phyloP scores from a whole-genome alignment of 64 coral and sea anemone genomes.

The Porites lutea region DNA sequence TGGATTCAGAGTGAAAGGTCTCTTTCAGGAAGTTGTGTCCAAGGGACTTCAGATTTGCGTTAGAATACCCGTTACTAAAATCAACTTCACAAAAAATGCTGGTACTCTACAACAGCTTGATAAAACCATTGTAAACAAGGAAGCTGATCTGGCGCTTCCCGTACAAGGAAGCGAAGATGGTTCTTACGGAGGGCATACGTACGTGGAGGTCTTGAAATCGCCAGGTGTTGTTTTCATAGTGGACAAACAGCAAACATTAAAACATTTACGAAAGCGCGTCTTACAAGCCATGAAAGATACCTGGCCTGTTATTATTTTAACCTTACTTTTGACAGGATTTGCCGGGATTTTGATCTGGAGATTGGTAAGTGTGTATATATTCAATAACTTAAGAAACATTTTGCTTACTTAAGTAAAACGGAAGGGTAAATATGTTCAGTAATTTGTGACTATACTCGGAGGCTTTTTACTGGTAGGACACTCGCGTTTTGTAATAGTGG shows the following conservation, averaged over 20 bases:
- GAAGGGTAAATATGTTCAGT: background rate
- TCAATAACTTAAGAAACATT: background rate
- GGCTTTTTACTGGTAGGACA: background rate
- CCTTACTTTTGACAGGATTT: background rate
- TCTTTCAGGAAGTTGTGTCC: background rate
- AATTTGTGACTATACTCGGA: background rate
- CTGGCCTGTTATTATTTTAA: background rate
- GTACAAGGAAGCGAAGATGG: background rate
- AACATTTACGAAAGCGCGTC: background rate
- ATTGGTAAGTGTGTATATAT: background rate
- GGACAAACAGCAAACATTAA: background rate
- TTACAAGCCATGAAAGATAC: conserved; percentile 4
- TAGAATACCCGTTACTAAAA: background rate
- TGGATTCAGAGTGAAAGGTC: background rate
- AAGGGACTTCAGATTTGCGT: background rate
- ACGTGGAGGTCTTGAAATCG: conserved; percentile 14
- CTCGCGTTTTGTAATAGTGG: background rate
- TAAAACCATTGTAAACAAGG: background rate
- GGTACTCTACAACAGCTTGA: background rate
- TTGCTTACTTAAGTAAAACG: background rate
- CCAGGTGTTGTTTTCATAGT: conserved; percentile 21
- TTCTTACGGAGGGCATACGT: background rate
- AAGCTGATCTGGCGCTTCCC: background rate
- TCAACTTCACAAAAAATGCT: background rate
- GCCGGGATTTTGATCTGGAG: background rate